Conservation (phyloP, 1,140 invertebrate genomes). For the Habropoda laboriosa region DNA sequence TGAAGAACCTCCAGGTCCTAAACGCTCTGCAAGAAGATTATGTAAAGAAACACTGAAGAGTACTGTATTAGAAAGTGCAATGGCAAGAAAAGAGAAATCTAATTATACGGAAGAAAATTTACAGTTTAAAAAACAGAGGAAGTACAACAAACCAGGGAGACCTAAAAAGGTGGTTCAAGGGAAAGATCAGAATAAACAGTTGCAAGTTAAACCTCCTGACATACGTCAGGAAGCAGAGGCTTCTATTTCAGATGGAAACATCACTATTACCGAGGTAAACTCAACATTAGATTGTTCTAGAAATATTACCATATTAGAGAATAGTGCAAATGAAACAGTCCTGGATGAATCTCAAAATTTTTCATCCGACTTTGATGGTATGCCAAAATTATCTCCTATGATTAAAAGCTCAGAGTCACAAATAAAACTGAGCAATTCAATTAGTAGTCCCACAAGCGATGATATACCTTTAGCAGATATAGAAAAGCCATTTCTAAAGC, state of each 20-base stretch:
- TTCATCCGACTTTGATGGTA: slow-evolving; percentile 75
- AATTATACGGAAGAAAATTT: slow-evolving; percentile 78
- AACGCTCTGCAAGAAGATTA: slow-evolving; percentile 79
- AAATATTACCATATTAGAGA: slow-evolving; percentile 42
- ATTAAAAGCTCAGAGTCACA: slow-evolving; percentile 72
- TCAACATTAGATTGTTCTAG: slow-evolving; percentile 64
- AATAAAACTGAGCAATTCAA: slow-evolving; percentile 68
- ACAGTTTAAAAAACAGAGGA: slow-evolving; percentile 74
- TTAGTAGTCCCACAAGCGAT: slow-evolving; percentile 66
- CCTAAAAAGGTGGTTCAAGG: slow-evolving; percentile 70
- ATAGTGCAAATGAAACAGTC: slow-evolving; percentile 53
- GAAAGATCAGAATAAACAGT: slow-evolving; percentile 65
- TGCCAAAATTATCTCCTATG: slow-evolving; percentile 80
- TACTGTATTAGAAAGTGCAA: slow-evolving; percentile 80
- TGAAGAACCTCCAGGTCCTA: slow-evolving; percentile 75
- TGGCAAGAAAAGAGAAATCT: slow-evolving; percentile 81
- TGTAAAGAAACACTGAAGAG: slow-evolving; percentile 79
- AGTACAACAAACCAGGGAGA: slow-evolving; percentile 76
- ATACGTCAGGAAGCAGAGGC: slow-evolving; percentile 47
- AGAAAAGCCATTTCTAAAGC: slow-evolving; percentile 78
- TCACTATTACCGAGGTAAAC: slow-evolving; percentile 60
- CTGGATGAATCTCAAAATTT: slow-evolving; percentile 67
- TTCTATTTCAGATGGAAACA: slow-evolving; percentile 52
- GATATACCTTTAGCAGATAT: slow-evolving; percentile 66
- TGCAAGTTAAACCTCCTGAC: slow-evolving; percentile 41